phyloP scores from a whole-genome alignment of 2,113 vertebrate species.

The Balaenoptera acutorostrata region DNA sequence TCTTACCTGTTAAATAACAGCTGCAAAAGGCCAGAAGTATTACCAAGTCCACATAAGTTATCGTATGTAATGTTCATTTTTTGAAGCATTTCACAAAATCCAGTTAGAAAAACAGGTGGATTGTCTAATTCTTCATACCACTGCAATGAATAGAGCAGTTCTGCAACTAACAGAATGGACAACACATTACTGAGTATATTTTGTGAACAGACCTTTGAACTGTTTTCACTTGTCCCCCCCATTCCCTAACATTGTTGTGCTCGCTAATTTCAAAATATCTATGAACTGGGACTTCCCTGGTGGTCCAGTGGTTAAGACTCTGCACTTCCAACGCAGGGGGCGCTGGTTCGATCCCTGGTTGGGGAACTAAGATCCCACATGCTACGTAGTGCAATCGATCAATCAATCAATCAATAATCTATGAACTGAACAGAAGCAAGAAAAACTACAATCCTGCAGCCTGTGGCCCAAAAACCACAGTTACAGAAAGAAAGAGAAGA shows the following conservation, averaged over 20 bases:
- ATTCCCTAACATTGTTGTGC: not conserved
- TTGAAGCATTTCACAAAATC: slow-evolving; percentile 84
- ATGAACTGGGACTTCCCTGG: not conserved
- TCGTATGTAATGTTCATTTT: slow-evolving; percentile 82
- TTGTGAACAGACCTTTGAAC: not conserved
- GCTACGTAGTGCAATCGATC: too few species aligned
- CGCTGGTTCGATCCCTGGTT: too few species aligned
- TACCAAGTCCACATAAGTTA: slow-evolving; percentile 73
- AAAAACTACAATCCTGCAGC: too few species aligned
- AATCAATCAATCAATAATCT: too few species aligned
- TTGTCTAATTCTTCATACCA: slow-evolving; percentile 93
- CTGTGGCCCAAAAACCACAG: too few species aligned
- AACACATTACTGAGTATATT: not conserved
- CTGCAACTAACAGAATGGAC: slow-evolving; percentile 82
- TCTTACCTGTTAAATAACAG: slow-evolving; percentile 88
- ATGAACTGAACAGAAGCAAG: too few species aligned
- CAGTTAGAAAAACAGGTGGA: slow-evolving; percentile 77
- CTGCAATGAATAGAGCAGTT: slow-evolving; percentile 91
- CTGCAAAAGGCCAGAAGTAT: slow-evolving; percentile 79
- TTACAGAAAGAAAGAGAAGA: too few species aligned
- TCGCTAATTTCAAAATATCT: not conserved
- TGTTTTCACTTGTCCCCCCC: not conserved
- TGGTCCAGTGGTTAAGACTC: too few species aligned
- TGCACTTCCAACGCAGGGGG: too few species aligned
- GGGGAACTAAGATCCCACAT: too few species aligned